Conservation (phyloP, 2,888 invertebrate species). For the Acanthosepion pharaonis region DNA sequence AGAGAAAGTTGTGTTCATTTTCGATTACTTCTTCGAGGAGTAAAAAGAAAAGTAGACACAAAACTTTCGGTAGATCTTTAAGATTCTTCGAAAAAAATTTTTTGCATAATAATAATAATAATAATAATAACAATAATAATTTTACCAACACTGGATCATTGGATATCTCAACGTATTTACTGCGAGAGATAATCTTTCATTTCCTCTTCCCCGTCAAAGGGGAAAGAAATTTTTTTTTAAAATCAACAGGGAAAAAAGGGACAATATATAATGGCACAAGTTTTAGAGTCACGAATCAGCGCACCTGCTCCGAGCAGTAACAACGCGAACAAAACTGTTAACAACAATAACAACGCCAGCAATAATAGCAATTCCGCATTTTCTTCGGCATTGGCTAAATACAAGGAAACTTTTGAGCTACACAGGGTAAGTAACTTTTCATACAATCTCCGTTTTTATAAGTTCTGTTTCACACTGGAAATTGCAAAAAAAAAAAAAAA, state of each 20-base stretch:
- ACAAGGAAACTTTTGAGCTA: constrained; percentile 48
- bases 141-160: not conserved
- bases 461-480: not conserved
- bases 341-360: not conserved
- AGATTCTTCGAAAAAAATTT: not conserved
- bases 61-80: not conserved
- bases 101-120: too few relatives aligned
- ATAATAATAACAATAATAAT: too few relatives aligned
- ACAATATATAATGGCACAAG: not conserved
- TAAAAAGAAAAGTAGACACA: not conserved
- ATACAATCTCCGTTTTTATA: too few relatives aligned
- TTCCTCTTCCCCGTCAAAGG: not conserved
- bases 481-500: not conserved
- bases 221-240: not conserved
- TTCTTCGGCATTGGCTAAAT: constrained; percentile 45
- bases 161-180: not conserved
- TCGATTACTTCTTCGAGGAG: not conserved
- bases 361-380: not conserved
- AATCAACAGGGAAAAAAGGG: not conserved
- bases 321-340: not conserved
- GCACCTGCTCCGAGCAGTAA: not conserved
- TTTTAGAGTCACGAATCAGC: constrained; percentile 35
- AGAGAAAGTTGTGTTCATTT: not conserved
- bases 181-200: not conserved
- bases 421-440: constrained; percentile 38